These are phyloP conservation scores for Pithys albifrons DNA, from an alignment of 2,113 vertebrate species.

Conservation along the genomic window DNA sequence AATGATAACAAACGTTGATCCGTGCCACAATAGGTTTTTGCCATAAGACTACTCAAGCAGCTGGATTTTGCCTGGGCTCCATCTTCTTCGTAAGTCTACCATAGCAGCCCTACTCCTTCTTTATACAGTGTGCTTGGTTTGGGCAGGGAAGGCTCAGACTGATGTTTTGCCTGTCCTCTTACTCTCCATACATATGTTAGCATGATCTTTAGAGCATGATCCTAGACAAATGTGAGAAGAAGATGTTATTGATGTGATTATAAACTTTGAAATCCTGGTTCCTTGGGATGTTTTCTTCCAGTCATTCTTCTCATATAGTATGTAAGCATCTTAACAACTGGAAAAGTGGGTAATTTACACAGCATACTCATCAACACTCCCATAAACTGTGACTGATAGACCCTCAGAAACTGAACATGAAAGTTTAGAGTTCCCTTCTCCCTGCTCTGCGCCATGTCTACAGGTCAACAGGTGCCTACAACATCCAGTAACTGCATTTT, in stretches of 20 bases:
- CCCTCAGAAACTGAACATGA: not conserved
- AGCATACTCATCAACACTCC: fast-evolving
- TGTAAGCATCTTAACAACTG: not conserved
- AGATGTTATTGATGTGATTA: not conserved
- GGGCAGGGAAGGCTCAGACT: not conserved
- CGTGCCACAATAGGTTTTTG: not conserved
- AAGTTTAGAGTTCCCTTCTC: not conserved
- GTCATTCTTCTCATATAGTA: fast-evolving
- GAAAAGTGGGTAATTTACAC: not conserved
- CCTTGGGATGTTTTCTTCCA: not conserved
- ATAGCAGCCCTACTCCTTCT: not conserved
- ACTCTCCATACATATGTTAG: not conserved
- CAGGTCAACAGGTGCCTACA: not conserved
- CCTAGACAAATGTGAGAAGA: not conserved
- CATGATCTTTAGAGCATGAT: not conserved
- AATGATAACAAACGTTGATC: not conserved
- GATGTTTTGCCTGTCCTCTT: not conserved
- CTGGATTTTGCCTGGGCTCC: not conserved
- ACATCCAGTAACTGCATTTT: not conserved
- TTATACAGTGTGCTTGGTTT: not conserved
- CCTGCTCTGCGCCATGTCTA: fast-evolving
- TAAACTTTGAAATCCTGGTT: not conserved
- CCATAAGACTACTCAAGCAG: not conserved
- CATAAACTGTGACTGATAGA: too few species aligned
- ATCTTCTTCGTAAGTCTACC: not conserved